Evolutionary conservation across 2,113 vertebrate species (phyloP).

Genomic region (Grammomys dolichurus): DNA sequence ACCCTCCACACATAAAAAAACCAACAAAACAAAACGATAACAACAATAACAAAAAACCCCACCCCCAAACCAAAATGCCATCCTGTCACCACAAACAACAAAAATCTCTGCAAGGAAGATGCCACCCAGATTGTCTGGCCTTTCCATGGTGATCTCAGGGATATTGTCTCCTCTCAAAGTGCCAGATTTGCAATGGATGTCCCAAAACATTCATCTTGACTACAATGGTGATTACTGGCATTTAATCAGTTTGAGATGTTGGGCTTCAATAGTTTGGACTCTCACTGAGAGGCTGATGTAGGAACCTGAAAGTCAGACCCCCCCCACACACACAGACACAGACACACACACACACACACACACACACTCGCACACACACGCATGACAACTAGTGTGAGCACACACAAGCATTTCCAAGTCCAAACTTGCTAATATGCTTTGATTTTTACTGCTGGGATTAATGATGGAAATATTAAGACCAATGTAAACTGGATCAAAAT

Average conservation of each 20-base stretch:
- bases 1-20: too few relatives aligned
- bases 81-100: too few relatives aligned
- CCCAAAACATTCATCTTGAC: neutral
- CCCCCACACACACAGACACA: too few relatives aligned
- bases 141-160: neutral
- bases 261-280: neutral
- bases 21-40: too few relatives aligned
- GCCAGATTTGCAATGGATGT: neutral
- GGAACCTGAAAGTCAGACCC: neutral
- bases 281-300: neutral
- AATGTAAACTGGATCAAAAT: neutral
- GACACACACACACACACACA: neutral
- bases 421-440: neutral
- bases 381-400: neutral
- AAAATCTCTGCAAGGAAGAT: neutral
- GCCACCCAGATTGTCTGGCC: neutral
- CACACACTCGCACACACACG: neutral
- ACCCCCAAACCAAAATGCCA: neutral
- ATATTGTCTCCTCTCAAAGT: neutral
- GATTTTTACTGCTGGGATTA: slow-evolving; percentile 15
- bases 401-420: neutral
- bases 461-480: slow-evolving; percentile 5
- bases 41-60: too few relatives aligned
- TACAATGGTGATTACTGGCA: neutral
- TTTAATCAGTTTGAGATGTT: neutral